Conservation (phyloP, 2,113 vertebrate genomes). For the Daubentonia madagascariensis region DNA sequence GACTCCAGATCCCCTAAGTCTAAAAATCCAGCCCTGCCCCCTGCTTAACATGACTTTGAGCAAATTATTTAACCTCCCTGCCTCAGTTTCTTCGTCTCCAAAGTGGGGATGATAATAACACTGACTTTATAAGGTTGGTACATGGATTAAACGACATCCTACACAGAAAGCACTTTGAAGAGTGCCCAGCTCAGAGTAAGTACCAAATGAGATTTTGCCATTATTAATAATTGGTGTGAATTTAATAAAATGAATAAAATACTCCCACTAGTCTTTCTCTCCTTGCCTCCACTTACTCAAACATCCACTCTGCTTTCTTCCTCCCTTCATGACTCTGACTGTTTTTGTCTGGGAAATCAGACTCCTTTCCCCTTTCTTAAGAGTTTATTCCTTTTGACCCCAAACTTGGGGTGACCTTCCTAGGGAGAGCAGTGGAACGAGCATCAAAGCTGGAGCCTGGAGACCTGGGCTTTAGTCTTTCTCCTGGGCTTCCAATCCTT, state of each 20-base stretch:
- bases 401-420: neutral
- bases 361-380: neutral
- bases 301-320: neutral
- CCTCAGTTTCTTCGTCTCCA: neutral
- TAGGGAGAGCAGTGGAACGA: neutral
- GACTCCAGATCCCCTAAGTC: neutral
- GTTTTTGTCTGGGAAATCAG: neutral
- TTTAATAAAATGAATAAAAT: neutral
- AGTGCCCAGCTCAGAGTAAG: neutral
- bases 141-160: neutral
- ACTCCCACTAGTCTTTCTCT: neutral
- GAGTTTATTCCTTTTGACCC: neutral
- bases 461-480: neutral
- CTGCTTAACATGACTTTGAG: neutral
- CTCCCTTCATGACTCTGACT: neutral
- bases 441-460: accelerated
- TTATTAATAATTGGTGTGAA: neutral
- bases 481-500: neutral
- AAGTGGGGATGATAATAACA: neutral
- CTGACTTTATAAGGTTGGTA: neutral
- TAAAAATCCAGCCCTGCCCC: neutral
- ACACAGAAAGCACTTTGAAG: neutral
- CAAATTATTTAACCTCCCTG: neutral
- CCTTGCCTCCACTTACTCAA: neutral
- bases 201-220: neutral